Base-by-base conservation (phyloP, 2,888 invertebrate species). In the Drosophila neotestacea region DNA sequence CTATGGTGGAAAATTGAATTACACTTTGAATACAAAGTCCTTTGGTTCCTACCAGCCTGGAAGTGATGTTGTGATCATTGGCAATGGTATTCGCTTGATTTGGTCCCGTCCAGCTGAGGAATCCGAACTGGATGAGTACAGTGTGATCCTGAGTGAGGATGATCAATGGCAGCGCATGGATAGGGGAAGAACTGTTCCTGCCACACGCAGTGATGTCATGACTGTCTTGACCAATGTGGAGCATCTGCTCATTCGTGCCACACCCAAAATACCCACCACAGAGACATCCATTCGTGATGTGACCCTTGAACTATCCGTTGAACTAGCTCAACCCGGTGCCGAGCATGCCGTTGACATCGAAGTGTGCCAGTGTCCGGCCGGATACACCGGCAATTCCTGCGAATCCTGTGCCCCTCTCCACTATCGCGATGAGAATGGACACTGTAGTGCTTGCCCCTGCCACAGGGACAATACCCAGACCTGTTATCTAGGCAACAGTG, bases 331-430 rank as follows among this genome's bases (percentile, higher is more conserved):
- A 51, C 93, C 94, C 48, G 94, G 95, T 36, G 94, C 93, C 80
- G 94, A 94, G 7, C 93, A 93, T 44, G 97, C 98, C 1, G 94
- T 93, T 4, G 95, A 95, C 63, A 96, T 99, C 52, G 99, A 99
- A 94, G 94, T 94, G 47, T 99, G 98, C 91, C 93, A 94, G 55
- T 98, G 98, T 90, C 97, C 97, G 0, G 88, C 92, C 0, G 98
- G 97, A 1, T 97, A 97, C 88, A 93, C 93, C 9, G 98, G 98
- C 60, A 95, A 95, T 0, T 97, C 97, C 56, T 98, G 98, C 89
- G 97, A 98, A 92, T 93, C 90, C 6, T 97, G 97, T 88, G 93
- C 94, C 0, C 90, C 94, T 0, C 95, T 96, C 10, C 95, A 95
- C 91, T 97, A 96, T 91, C 94, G 95, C 64, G 95, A 96, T 80